These are phyloP conservation scores for Aselliscus stoliczkanus DNA, from an alignment of 2,797 vertebrate genomes.

Conservation along the genomic window DNA sequence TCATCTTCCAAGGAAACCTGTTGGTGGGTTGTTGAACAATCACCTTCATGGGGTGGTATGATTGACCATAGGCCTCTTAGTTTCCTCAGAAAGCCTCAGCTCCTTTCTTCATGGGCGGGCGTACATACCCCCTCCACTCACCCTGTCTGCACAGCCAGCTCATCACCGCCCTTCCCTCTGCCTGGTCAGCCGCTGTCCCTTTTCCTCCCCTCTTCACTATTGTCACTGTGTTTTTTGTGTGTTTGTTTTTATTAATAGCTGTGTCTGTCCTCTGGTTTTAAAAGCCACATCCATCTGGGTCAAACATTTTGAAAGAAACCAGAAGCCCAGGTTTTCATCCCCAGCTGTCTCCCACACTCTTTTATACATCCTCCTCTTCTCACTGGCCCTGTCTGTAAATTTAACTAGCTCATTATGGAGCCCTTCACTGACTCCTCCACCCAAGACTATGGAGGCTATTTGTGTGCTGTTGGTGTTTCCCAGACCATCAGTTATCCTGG, in stretches of 20 bases:
- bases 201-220: not conserved
- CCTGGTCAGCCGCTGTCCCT: not conserved
- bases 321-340: conserved; percentile 67
- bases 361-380: not conserved
- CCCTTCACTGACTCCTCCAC: not conserved
- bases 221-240: not conserved
- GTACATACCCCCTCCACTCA: conserved; percentile 2
- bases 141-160: conserved; percentile 16
- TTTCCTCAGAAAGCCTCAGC: conserved; percentile 8
- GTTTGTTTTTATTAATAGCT: conserved; percentile 54
- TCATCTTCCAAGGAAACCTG: conserved; percentile 72
- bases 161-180: conserved; percentile 29
- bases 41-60: not conserved
- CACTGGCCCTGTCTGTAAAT: conserved; percentile 48
- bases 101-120: not conserved
- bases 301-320: conserved; percentile 72
- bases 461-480: not conserved
- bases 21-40: conserved; percentile 66
- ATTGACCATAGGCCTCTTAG: not conserved
- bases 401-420: conserved; percentile 26
- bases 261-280: conserved; percentile 59
- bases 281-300: conserved; percentile 69
- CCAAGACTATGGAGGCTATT: conserved; percentile 11
- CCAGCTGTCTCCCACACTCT: conserved; percentile 54
- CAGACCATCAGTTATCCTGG: not conserved